These are phyloP conservation scores for Atethmia centrago DNA, from an alignment of 2,888 invertebrate genomes.

Conservation along the genomic window DNA sequence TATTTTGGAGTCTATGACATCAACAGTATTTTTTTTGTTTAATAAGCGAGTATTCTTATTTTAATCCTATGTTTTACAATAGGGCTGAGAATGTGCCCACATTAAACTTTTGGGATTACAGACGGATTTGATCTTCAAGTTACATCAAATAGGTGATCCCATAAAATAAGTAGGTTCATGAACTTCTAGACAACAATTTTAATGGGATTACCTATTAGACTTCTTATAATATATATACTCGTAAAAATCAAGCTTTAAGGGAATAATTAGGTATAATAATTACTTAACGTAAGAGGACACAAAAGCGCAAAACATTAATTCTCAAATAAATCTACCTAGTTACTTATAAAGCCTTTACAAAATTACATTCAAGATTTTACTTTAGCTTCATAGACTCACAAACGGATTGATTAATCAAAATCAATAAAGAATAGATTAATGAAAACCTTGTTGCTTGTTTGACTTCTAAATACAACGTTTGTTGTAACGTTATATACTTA, in stretches of 20 bases:
- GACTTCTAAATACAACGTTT: constrained; percentile 34
- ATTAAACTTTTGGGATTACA: not conserved
- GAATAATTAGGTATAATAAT: not conserved
- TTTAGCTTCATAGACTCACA: constrained; percentile 6
- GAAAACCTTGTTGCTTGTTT: constrained; percentile 51
- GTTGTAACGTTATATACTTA: constrained; percentile 23
- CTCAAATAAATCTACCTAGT: not conserved
- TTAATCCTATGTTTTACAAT: constrained; percentile 19
- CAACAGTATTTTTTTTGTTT: not conserved
- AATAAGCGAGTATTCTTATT: not conserved
- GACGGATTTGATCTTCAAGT: not conserved
- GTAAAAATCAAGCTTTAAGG: not conserved
- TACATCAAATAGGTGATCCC: not conserved
- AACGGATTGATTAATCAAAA: constrained; percentile 40
- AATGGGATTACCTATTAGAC: not conserved
- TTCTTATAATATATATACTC: no score
- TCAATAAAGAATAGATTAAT: constrained; percentile 45
- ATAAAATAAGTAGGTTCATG: not conserved
- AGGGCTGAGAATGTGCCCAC: not conserved
- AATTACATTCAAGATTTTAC: not conserved
- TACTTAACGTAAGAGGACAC: not conserved
- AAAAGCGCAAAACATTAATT: not conserved
- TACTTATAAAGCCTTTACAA: not conserved
- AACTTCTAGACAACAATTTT: not conserved
- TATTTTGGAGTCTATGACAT: not conserved